phyloP scores from a whole-genome alignment of 1,140 invertebrate species.

The Sarcophaga peregrina region DNA sequence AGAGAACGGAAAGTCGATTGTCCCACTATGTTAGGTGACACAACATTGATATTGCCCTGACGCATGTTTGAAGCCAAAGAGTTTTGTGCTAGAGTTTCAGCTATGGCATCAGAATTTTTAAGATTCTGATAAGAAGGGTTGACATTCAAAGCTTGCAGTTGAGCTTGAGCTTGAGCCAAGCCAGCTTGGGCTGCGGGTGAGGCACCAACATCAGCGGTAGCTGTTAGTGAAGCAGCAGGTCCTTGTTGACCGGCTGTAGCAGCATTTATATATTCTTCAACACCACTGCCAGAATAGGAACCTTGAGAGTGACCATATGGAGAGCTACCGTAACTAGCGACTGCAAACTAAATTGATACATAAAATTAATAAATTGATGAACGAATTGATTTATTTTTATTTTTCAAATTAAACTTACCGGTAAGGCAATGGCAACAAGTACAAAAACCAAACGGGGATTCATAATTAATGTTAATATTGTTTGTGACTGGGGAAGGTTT shows the following conservation, averaged over 20 bases:
- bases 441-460: slow-evolving; percentile 57
- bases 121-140: slow-evolving; percentile 61
- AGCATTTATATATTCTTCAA: slow-evolving; percentile 61
- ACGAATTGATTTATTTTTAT: not conserved
- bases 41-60: slow-evolving; percentile 63
- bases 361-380: not conserved
- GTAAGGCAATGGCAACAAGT: slow-evolving; percentile 61
- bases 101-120: slow-evolving; percentile 63
- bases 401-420: slow-evolving; percentile 54
- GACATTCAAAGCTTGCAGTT: slow-evolving; percentile 58
- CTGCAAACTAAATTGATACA: slow-evolving; percentile 44
- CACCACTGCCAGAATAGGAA: slow-evolving; percentile 44
- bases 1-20: slow-evolving; percentile 61
- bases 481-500: not conserved
- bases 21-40: slow-evolving; percentile 61
- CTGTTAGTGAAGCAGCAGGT: slow-evolving; percentile 47
- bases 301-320: not conserved
- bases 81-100: slow-evolving; percentile 58
- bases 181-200: slow-evolving; percentile 56
- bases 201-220: slow-evolving; percentile 58
- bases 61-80: slow-evolving; percentile 62
- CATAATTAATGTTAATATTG: not conserved
- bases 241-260: slow-evolving; percentile 55
- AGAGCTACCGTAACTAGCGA: slow-evolving; percentile 35
- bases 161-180: slow-evolving; percentile 58